Conservation (phyloP, 2,113 vertebrate species). For the Phocoena phocoena region DNA sequence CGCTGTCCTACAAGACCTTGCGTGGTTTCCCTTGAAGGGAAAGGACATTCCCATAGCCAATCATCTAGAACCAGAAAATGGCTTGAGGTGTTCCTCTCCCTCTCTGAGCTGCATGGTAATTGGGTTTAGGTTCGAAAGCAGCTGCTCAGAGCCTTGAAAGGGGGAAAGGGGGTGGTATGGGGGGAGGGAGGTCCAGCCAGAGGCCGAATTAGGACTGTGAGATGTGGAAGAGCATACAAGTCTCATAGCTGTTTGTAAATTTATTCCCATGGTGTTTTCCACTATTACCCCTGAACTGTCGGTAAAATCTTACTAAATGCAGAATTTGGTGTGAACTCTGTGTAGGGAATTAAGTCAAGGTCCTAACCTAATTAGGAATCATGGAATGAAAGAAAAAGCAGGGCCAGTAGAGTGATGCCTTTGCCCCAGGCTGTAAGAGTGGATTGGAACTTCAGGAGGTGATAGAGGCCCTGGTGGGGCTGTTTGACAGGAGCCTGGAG, state of each 20-base stretch:
- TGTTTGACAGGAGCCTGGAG: background rate
- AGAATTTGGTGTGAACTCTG: background rate
- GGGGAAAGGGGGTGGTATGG: background rate
- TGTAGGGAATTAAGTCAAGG: background rate
- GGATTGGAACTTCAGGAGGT: background rate
- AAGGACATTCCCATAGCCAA: background rate
- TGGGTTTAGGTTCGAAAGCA: background rate
- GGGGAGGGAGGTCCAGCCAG: background rate
- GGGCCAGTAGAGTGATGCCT: background rate
- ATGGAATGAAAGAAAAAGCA: background rate
- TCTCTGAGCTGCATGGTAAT: background rate
- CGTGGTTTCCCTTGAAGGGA: background rate
- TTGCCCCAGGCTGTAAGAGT: background rate
- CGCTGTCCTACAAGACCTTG: background rate
- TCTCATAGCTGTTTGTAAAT: background rate
- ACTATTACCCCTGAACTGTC: background rate
- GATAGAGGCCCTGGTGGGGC: background rate
- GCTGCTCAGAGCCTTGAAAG: background rate
- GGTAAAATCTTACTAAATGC: background rate
- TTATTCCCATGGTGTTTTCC: background rate
- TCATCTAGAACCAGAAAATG: background rate
- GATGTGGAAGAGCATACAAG: background rate
- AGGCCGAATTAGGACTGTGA: background rate
- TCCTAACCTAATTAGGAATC: background rate
- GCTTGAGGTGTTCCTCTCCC: background rate